Evolutionary conservation across 1,140 invertebrate species (phyloP), one percentile per base, ranked within the genome.

Genomic region (Tetramorium simillimum): DNA sequence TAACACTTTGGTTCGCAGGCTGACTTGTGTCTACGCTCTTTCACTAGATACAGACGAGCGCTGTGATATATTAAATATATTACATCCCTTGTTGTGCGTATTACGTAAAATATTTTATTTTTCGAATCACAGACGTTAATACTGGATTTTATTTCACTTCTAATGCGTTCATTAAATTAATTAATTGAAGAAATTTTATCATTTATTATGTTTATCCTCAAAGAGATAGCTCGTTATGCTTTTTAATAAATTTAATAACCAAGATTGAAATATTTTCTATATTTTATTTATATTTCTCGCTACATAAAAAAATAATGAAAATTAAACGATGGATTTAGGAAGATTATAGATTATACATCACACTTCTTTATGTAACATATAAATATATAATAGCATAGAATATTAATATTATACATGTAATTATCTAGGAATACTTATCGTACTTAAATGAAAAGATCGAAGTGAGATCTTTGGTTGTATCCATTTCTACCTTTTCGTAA

Each of bases 21-120:
- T 73, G 67, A 73, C 80, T 82, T 72, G 21, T 73, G 40, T 4
- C 53, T 56, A n/a, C 5, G 24, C 24, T 73, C 37, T 72, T 82
- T 33, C 67, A 82, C 80, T 82, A 70, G 62, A 70, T 43, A 70
- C 33, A 43, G 62, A 28, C 28, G 51, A 18, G 75, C 43, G 28
- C 1, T 51, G 18, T 69, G 65, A 1, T 40, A 49, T 24, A 67
- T 16, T 51, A 69, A 69, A 40, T 69, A 40, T 67, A 56, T 37
- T 56, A 24, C 5, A 7, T 16, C n/a, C 16, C 7, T 18, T 24
- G 21, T n/a, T 16, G 16, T 40, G 33, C 7, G 18, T 28, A 60
- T 33, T 37, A 40, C 5, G 28, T 60, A 6, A 58, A 58, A 40
- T 75, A 40, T 24, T 58, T 73, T 0, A 73, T 73, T 40, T 73